phyloP scores from a whole-genome alignment of 2,888 invertebrate species.

The Stenichneumon culpator region DNA sequence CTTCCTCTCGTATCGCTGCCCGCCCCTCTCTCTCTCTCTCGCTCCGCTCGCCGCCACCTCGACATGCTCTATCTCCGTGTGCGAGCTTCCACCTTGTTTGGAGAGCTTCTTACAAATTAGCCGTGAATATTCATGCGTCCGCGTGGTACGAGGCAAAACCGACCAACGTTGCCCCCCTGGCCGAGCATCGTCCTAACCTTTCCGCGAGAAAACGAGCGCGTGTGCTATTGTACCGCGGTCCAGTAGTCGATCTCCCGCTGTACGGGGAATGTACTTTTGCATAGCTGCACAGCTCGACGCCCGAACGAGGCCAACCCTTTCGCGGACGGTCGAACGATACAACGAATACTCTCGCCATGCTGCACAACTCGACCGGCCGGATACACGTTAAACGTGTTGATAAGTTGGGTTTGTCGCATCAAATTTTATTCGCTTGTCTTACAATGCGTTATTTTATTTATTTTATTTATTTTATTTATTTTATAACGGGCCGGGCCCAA shows the following conservation, averaged over 20 bases:
- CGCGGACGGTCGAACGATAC: neutral
- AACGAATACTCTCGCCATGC: neutral
- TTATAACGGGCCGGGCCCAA: too few species aligned
- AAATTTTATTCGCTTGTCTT: too few species aligned
- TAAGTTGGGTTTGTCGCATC: too few species aligned
- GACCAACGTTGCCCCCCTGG: neutral
- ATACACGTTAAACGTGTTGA: too few species aligned
- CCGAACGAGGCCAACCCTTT: slow-evolving; percentile 47
- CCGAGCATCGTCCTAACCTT: slow-evolving; percentile 60
- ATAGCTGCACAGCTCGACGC: slow-evolving; percentile 24
- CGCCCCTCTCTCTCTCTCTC: neutral
- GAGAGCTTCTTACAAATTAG: slow-evolving; percentile 84
- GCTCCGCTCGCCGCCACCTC: neutral
- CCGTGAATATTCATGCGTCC: slow-evolving; percentile 83
- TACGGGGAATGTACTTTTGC: slow-evolving; percentile 9
- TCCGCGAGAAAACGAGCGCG: slow-evolving; percentile 45
- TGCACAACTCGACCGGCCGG: too few species aligned
- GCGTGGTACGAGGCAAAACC: slow-evolving; percentile 70
- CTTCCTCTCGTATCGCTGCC: slow-evolving; percentile 26
- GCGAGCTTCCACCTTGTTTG: slow-evolving; percentile 77
- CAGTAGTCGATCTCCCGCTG: slow-evolving; percentile 9
- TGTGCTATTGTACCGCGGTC: slow-evolving; percentile 11
- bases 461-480: too few species aligned
- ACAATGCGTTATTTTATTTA: too few species aligned
- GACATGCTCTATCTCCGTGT: slow-evolving; percentile 22